Base-by-base conservation (phyloP, 1,140 invertebrate genomes). In the Drosophila nannoptera region DNA sequence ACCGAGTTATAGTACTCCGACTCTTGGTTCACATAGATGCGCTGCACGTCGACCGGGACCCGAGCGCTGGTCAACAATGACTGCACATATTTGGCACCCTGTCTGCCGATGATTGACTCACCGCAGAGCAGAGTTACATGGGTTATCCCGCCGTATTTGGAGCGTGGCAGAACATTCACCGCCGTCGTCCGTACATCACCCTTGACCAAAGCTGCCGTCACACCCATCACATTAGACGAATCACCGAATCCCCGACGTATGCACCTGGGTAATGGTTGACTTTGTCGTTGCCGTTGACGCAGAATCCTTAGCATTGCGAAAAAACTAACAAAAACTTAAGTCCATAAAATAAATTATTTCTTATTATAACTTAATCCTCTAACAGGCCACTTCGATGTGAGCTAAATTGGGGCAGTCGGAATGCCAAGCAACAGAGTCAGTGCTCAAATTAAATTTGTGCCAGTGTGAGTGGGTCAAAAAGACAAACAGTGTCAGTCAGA, bases 1-100 rank as follows among this genome's bases (percentile, higher is more conserved):
- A 88, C 86, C 29, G 86, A 82, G 12, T 73, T 74, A 3, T 69
- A 69, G 32, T 82, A 88, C 36, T 88, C 86, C 0, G 62, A 50
- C 4, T 53, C 75, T 36, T 77, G n/a, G 4, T 65, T 49, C 6
- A 68, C 14, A 0, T 14, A 9, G 31, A 88, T 82, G 3, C 35
- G 46, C 45, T 88, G 77, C 22, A 78, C 58, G 4, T 69, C 75
- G 0, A 88, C 73, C 1, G 86, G 86, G 5, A 87, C 81, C 4
- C 68, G 61, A n/a, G 77, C 67, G 31, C 69, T 74, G 11, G 48
- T 58, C 11, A 88, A 50, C 50, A 88, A 29, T 0, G 82, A 69
- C 7, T 16, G 54, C 22, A 88, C 78, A 50, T 73, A 88, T 4
- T 69, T 58, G 33, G 75, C 77, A 9, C 86, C 86, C 68, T 73